These are phyloP conservation scores for Drosophila neutralis DNA, from an alignment of 2,888 invertebrate genomes.

Conservation along the genomic window DNA sequence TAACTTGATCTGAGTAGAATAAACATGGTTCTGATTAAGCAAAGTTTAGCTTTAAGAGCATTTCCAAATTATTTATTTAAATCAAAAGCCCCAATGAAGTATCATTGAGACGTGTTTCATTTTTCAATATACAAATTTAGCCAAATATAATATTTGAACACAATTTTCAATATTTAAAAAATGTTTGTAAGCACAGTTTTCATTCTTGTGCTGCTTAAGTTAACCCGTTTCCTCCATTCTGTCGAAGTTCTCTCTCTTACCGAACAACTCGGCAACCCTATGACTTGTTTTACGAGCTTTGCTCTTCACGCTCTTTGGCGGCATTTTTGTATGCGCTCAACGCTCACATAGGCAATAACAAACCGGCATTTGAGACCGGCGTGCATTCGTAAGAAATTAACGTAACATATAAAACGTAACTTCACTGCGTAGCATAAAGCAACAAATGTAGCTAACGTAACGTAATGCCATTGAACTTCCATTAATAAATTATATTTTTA, in stretches of 20 bases:
- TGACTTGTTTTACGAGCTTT: constrained; percentile 43
- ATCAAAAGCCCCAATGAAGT: neutral
- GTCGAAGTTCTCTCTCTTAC: neutral
- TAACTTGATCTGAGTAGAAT: neutral
- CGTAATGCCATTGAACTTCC: constrained; percentile 53
- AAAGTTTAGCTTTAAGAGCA: neutral
- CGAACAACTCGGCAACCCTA: constrained; percentile 62
- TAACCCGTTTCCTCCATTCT: neutral
- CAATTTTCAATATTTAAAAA: neutral
- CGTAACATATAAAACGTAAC: constrained; percentile 18
- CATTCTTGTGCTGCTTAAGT: neutral
- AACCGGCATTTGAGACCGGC: constrained; percentile 64
- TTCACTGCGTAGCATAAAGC: neutral
- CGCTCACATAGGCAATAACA: constrained; percentile 32
- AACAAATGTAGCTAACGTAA: constrained; percentile 9
- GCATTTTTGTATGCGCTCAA: constrained; percentile 47
- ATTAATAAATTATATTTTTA: constrained; percentile 8
- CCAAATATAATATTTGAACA: neutral
- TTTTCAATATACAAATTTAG: neutral
- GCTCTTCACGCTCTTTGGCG: constrained; percentile 39
- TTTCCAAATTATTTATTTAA: neutral
- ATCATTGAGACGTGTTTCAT: neutral
- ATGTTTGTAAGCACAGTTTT: neutral
- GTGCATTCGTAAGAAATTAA: constrained; percentile 14
- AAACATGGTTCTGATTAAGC: neutral